Evolutionary conservation across 2,888 invertebrate species (phyloP).

Genomic region (Bellardia bayeri): DNA sequence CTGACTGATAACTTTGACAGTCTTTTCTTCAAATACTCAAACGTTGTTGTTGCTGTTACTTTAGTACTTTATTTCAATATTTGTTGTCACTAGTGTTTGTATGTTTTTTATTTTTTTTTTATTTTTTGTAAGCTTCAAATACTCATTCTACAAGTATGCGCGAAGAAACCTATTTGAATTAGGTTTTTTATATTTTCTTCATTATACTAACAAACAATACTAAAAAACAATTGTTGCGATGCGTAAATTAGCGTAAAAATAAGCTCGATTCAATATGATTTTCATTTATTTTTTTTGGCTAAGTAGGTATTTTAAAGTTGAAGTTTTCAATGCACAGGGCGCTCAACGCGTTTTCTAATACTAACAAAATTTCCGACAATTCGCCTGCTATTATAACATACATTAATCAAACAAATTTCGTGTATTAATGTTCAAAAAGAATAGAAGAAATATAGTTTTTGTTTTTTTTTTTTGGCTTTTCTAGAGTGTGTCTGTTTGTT

Average conservation of each 20-base stretch:
- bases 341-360: conserved; percentile 48
- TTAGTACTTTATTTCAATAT: conserved; percentile 41
- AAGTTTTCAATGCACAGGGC: conserved; percentile 47
- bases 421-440: neutral
- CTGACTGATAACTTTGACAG: conserved; percentile 56
- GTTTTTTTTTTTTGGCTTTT: neutral
- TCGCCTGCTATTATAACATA: conserved; percentile 48
- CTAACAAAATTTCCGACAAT: conserved; percentile 45
- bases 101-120: neutral
- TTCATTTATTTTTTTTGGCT: conserved; percentile 24
- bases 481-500: neutral
- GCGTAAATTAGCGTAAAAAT: conserved; percentile 58
- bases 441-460: neutral
- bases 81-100: conserved; percentile 9
- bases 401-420: conserved; percentile 15
- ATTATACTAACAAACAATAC: too few relatives aligned
- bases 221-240: conserved; percentile 32
- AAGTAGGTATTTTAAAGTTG: conserved; percentile 31
- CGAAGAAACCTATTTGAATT: conserved; percentile 49
- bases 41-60: conserved; percentile 17
- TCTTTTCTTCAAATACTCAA: conserved; percentile 43
- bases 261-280: conserved; percentile 27
- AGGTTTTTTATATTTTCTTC: neutral
- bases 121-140: neutral
- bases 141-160: neutral